Conservation (phyloP, 2,888 invertebrate genomes). For the Lymantria monacha region DNA sequence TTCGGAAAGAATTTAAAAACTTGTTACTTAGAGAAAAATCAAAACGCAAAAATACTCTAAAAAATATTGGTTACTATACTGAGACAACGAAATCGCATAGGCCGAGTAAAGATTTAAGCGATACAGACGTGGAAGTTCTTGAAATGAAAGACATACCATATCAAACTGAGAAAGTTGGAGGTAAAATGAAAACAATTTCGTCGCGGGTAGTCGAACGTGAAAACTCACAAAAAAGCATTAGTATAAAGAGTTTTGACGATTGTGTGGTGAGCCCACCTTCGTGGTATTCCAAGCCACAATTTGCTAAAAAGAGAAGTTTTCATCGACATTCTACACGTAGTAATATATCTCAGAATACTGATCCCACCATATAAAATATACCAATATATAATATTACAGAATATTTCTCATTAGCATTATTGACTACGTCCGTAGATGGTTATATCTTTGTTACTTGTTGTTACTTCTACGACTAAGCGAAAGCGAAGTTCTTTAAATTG, state of each 20-base stretch:
- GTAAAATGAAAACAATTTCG: constrained; percentile 55
- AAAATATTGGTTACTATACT: constrained; percentile 58
- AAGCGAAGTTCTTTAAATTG: too few species aligned
- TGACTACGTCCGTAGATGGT: neutral
- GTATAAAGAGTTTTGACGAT: constrained; percentile 67
- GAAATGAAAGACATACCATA: constrained; percentile 78
- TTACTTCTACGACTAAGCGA: too few species aligned
- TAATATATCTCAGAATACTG: constrained; percentile 44
- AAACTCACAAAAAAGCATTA: constrained; percentile 58
- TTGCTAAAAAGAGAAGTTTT: constrained; percentile 74
- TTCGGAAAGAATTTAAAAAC: constrained; percentile 83
- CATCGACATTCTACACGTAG: constrained; percentile 64
- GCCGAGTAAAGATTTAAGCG: constrained; percentile 68
- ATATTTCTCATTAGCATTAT: neutral
- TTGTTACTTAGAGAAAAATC: constrained; percentile 66
- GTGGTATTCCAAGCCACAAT: constrained; percentile 79
- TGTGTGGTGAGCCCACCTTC: constrained; percentile 69
- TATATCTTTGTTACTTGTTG: too few species aligned
- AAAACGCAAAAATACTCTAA: constrained; percentile 61
- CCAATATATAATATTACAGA: neutral
- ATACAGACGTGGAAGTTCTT: constrained; percentile 78
- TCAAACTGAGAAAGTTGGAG: constrained; percentile 38
- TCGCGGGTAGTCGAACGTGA: constrained; percentile 56
- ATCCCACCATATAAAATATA: constrained; percentile 33
- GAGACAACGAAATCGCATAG: constrained; percentile 56